These are phyloP conservation scores for Discoglossus pictus DNA, from an alignment of 2,797 vertebrate genomes.

Conservation along the genomic window DNA sequence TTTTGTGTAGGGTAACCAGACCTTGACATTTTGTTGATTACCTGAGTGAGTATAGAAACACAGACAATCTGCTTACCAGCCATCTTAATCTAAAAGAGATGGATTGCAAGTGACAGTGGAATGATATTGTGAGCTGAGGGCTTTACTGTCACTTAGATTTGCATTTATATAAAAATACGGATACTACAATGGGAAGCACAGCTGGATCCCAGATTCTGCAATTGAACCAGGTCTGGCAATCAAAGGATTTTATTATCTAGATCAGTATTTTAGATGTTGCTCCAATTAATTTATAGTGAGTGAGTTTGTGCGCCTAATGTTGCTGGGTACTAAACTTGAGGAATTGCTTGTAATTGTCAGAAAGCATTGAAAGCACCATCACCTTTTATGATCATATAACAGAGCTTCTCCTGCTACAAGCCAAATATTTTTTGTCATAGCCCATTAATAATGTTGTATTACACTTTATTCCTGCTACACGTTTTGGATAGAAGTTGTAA, in stretches of 20 bases:
- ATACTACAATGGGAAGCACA: slow-evolving; percentile 12
- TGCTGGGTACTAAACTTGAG: background rate
- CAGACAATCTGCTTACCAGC: background rate
- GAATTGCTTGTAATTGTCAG: slow-evolving; percentile 1
- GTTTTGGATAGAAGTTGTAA: slow-evolving; percentile 10
- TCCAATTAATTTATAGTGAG: slow-evolving; percentile 13
- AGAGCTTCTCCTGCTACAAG: background rate
- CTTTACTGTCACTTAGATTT: slow-evolving; percentile 38
- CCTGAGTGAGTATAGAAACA: slow-evolving; percentile 15
- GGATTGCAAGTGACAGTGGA: slow-evolving; percentile 36
- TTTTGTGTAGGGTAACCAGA: slow-evolving; percentile 3
- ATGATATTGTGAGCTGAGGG: slow-evolving; percentile 31
- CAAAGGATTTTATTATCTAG: slow-evolving; percentile 13
- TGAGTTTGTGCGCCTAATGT: background rate
- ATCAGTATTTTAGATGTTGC: slow-evolving; percentile 1
- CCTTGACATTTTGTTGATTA: slow-evolving; percentile 42
- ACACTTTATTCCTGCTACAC: background rate
- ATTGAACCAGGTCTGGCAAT: background rate
- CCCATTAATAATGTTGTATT: slow-evolving; percentile 10
- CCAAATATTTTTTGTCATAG: slow-evolving; percentile 14
- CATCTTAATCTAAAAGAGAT: slow-evolving; percentile 27
- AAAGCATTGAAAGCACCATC: slow-evolving; percentile 4
- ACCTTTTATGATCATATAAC: slow-evolving; percentile 1
- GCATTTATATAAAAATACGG: slow-evolving; percentile 37
- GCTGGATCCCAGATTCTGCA: slow-evolving; percentile 16